These are phyloP conservation scores for Andrena marginata DNA, from an alignment of 2,888 invertebrate genomes.

Conservation along the genomic window DNA sequence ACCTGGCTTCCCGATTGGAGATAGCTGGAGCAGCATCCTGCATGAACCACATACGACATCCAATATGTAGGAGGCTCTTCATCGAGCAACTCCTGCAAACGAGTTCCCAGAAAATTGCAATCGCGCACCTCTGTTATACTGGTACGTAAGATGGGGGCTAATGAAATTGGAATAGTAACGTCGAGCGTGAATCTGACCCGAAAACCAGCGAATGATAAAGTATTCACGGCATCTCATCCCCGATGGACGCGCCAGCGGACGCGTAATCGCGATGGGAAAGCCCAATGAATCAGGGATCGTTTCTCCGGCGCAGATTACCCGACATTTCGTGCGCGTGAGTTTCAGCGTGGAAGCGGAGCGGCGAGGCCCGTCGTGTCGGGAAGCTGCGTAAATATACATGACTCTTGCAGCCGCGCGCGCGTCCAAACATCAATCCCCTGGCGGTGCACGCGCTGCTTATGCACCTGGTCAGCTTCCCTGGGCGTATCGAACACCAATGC, in stretches of 20 bases:
- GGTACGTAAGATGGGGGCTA: neutral
- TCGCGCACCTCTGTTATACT: neutral
- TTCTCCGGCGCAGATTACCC: slow-evolving; percentile 39
- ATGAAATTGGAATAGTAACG: neutral
- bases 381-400: slow-evolving; percentile 61
- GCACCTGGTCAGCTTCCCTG: slow-evolving; percentile 42
- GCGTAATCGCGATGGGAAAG: slow-evolving; percentile 9
- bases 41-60: slow-evolving; percentile 19
- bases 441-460: slow-evolving; percentile 54
- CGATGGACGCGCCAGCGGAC: neutral
- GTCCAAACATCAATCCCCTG: slow-evolving; percentile 60
- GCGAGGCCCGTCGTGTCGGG: slow-evolving; percentile 36
- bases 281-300: slow-evolving; percentile 61
- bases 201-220: neutral
- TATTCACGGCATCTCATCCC: neutral
- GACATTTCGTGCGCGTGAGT: slow-evolving; percentile 33
- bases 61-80: neutral
- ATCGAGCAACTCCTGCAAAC: neutral
- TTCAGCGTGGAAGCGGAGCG: slow-evolving; percentile 40
- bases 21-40: neutral
- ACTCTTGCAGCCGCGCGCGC: slow-evolving; percentile 35
- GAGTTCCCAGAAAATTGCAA: neutral
- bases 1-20: slow-evolving; percentile 17
- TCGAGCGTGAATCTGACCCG: neutral
- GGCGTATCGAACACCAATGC: slow-evolving; percentile 59